These are phyloP conservation scores for Drosophila tropicalis DNA, from an alignment of 1,140 invertebrate genomes.

Conservation along the genomic window DNA sequence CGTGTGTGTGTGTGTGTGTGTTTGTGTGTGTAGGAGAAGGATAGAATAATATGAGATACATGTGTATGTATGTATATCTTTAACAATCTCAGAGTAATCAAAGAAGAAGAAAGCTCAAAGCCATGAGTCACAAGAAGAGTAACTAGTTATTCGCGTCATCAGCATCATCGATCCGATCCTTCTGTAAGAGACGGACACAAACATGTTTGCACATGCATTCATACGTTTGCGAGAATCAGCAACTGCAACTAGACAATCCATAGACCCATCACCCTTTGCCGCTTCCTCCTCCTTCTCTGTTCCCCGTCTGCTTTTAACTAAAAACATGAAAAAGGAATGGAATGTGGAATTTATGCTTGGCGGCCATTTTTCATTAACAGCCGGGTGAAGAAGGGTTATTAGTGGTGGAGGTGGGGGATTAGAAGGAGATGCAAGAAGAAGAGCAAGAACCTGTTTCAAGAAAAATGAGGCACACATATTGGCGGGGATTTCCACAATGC, in stretches of 20 bases:
- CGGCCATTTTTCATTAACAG: conserved; percentile 51
- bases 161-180: too few relatives aligned
- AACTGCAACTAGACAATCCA: conserved; percentile 9
- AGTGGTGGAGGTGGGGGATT: neutral
- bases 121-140: too few relatives aligned
- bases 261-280: neutral
- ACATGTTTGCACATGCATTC: neutral
- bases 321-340: conserved; percentile 14
- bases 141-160: too few relatives aligned
- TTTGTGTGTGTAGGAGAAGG: neutral
- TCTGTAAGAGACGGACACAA: neutral
- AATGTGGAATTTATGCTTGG: conserved; percentile 35
- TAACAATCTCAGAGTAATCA: too few relatives aligned
- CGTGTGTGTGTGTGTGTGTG: too few relatives aligned
- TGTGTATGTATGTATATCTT: too few relatives aligned
- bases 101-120: too few relatives aligned
- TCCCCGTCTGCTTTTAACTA: neutral
- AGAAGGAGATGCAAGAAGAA: conserved; percentile 22
- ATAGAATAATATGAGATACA: too few relatives aligned
- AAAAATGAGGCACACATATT: conserved; percentile 5
- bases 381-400: neutral
- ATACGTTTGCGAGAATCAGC: too few relatives aligned
- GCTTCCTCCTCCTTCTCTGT: too few relatives aligned
- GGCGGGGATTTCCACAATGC: conserved; percentile 7
- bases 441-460: conserved; percentile 2